Percentiles rank a stretch among this genome's conserved stretches.
phyloP scores from a whole-genome alignment of 2,888 invertebrate genomes.

The Sicus ferrugineus region DNA sequence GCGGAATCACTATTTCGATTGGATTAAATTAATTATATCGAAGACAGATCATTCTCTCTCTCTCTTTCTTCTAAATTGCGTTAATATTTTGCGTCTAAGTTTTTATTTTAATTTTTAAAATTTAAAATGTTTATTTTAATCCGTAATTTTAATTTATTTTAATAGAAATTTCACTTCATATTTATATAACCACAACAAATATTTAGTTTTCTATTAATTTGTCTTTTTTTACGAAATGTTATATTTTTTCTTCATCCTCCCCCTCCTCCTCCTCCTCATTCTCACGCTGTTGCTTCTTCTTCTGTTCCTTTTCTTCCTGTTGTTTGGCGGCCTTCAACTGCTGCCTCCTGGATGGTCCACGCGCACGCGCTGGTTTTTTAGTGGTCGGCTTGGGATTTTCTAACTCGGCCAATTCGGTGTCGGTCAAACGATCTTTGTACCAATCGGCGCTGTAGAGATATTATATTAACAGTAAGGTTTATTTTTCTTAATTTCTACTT shows the following conservation, averaged over 20 bases:
- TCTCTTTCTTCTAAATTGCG: too few species aligned
- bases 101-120: too few species aligned
- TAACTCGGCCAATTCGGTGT: constrained; percentile 78
- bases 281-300: constrained; percentile 23
- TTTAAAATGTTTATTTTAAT: too few species aligned
- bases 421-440: constrained; percentile 86
- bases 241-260: neutral
- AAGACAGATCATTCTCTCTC: too few species aligned
- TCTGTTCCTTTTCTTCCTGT: constrained; percentile 39
- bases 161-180: too few species aligned
- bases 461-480: constrained; percentile 27
- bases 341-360: constrained; percentile 61
- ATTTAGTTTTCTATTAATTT: too few species aligned
- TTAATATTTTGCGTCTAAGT: too few species aligned
- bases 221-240: neutral
- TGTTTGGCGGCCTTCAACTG: constrained; percentile 49
- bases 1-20: too few species aligned
- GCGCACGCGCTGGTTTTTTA: constrained; percentile 63
- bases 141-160: too few species aligned
- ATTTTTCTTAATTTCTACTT: too few species aligned
- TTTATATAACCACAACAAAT: too few species aligned
- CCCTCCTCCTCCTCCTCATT: neutral
- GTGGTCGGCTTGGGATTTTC: constrained; percentile 77
- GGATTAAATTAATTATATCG: too few species aligned
- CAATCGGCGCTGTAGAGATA: constrained; percentile 79